Base-by-base conservation (phyloP, 2,888 invertebrate genomes). In the Ennomos erosarius region DNA sequence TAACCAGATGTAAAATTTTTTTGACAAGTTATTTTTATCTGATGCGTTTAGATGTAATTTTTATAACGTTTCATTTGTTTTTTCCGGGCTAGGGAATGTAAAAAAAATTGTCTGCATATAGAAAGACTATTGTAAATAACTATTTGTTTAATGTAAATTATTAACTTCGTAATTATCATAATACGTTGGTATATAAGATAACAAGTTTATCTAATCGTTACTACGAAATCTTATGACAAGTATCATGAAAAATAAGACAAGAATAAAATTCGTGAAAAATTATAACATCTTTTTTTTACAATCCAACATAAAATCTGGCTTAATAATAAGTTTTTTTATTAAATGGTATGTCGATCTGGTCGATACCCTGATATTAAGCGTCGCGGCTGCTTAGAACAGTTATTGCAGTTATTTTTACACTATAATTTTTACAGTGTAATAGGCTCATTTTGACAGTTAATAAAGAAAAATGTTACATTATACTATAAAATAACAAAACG, bases 201-300 rank as follows among this genome's bases (percentile, higher is more conserved):
- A 84, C 75, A 83, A 76, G 79, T 66, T 88, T 89, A 86, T 85
- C 82, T 88, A 83, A 90, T 85, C 82, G 84, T 90, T 90, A 88
- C 79, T 87, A 88, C 76, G 79, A 81, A 88, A 88, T 90, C 91
- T 90, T 91, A 90, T 91, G 90, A 90, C 80, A 83, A 87, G 83
- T 88, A 90, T 87, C 84, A 86, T 82, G 79, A 82, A 85, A 79
- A 84, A 82, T 87, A 88, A 87, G 82, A 82, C 78, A 13, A 84
- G 84, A 89, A 86, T 91, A 88, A 88, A 89, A 81, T 85, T 86
- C 84, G 73, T 84, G 79, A 82, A 74, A 78, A 68, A 71, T 65
- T 42, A 48, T 52, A 50, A 42, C 10, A 45, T 61, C 57, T 71
- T 68, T 68, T 16, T 16, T n/a, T n/a, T n/a, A n/a, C n/a, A n/a